Conservation (phyloP, 1,140 invertebrate genomes). For the Ceratitis capitata region DNA sequence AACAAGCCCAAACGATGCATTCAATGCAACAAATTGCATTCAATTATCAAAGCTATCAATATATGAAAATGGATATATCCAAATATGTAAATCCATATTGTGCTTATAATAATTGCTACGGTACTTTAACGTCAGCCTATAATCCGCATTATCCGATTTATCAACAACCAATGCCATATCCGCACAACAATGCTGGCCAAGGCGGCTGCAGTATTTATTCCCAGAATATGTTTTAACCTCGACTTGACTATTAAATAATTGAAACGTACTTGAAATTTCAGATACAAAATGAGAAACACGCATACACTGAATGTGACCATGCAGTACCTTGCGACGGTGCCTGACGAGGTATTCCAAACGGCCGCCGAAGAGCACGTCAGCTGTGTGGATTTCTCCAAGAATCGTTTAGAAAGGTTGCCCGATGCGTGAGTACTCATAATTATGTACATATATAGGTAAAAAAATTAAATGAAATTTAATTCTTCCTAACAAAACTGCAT, state of each 20-base stretch:
- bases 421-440: constrained; percentile 73
- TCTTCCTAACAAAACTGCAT: too few species aligned
- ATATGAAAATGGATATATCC: constrained; percentile 30
- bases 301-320: constrained; percentile 74
- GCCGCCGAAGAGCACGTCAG: constrained; percentile 78
- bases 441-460: too few species aligned
- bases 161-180: constrained; percentile 12
- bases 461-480: too few species aligned
- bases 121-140: background rate
- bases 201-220: constrained; percentile 6
- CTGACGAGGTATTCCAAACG: constrained; percentile 76
- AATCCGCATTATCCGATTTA: constrained; percentile 27
- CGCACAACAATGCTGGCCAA: background rate
- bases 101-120: constrained; percentile 23
- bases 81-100: constrained; percentile 25
- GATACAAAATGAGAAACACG: constrained; percentile 78
- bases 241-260: background rate
- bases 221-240: constrained; percentile 18
- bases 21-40: constrained; percentile 3
- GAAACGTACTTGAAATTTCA: constrained; percentile 55
- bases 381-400: constrained; percentile 82
- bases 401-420: constrained; percentile 76
- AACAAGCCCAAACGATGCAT: background rate
- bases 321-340: constrained; percentile 73
- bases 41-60: background rate